Evolutionary conservation across 2,113 vertebrate species (phyloP).

Genomic region (Perccottus glenii): DNA sequence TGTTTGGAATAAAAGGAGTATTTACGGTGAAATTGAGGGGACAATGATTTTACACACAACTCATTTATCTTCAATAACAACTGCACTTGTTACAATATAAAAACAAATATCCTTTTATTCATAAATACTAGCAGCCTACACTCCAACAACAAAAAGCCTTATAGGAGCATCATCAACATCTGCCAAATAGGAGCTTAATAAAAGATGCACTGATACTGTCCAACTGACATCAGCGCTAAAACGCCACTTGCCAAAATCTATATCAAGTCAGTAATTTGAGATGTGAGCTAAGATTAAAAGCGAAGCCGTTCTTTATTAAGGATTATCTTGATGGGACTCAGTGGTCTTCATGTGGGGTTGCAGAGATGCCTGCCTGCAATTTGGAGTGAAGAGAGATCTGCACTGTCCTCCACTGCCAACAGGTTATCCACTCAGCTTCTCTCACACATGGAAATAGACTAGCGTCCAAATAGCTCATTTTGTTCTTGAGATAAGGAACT

Average conservation of each 20-base stretch:
- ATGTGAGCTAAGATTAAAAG: conserved; percentile 80
- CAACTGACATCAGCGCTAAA: conserved; percentile 77
- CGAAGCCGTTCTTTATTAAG: conserved; percentile 83
- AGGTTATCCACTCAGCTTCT: conserved; percentile 74
- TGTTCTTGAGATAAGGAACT: conserved; percentile 46
- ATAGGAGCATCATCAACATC: conserved; percentile 17
- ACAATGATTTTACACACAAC: no score
- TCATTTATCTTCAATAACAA: neutral
- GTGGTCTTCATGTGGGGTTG: conserved; percentile 71
- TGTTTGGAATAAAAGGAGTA: neutral
- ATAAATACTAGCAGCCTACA: conserved; percentile 12
- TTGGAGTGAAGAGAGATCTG: conserved; percentile 73
- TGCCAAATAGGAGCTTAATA: conserved; percentile 70
- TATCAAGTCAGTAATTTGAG: conserved; percentile 81
- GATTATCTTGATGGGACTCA: conserved; percentile 81
- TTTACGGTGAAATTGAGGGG: no score
- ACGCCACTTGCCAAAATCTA: conserved; percentile 78
- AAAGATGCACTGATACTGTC: conserved; percentile 71
- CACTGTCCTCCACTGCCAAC: conserved; percentile 70
- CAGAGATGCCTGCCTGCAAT: conserved; percentile 76
- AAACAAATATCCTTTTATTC: neutral
- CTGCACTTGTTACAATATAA: conserved; percentile 1
- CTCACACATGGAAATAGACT: conserved; percentile 69
- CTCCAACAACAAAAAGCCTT: conserved; percentile 34
- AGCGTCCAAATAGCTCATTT: conserved; percentile 52